Evolutionary conservation across 1,140 invertebrate genomes (phyloP), one percentile per base, ranked within the genome.

Genomic region (Drosophila miranda): DNA sequence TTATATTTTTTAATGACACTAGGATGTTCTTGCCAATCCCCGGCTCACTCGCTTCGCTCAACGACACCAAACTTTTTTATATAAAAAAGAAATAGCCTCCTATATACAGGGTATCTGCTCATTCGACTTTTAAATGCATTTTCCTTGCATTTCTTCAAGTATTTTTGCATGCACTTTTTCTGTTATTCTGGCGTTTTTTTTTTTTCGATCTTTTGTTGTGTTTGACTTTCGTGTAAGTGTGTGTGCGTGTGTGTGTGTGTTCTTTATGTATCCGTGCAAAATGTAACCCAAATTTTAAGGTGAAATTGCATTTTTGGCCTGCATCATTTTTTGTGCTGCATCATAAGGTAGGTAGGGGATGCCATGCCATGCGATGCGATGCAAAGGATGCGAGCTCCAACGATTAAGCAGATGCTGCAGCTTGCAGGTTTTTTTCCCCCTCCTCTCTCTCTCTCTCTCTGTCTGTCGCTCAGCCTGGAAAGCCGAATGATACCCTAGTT

Each of bases 241-340:
- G 11, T 6, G 3, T 56, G 11, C 2, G 3, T 56, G 50, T 49
- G 2, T 4, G 23, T 9, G 14, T 2, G 11, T 6, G 3, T 56
- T 44, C 41, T 45, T 45, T 16, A 14, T 57, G 44, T 57, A 57
- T 57, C 26, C 6, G 44, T 58, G 58, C 34, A 43, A 62, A 45
- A 16, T 30, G 21, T 63, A 66, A 48, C 61, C 62, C 64, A 48
- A 55, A 34, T 68, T 46, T 23, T 14, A 16, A n/a, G 56, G 34
- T 21, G 30, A 63, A 23, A 63, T 14, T 67, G 63, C 63, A 67
- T 50, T 72, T 72, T 30, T 45, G 68, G 16, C 45, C 49, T 54
- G 50, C 52, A 55, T 67, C 48, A 51, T 55, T 43, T 16, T 49
- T 26, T 26, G n/a, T 48, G 21, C 6, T 34, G 30, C 30, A 34